Percentiles rank a stretch among this genome's conserved stretches.
These are phyloP conservation scores for Epinephelus moara DNA, from an alignment of 2,113 vertebrate genomes.

Conservation along the genomic window DNA sequence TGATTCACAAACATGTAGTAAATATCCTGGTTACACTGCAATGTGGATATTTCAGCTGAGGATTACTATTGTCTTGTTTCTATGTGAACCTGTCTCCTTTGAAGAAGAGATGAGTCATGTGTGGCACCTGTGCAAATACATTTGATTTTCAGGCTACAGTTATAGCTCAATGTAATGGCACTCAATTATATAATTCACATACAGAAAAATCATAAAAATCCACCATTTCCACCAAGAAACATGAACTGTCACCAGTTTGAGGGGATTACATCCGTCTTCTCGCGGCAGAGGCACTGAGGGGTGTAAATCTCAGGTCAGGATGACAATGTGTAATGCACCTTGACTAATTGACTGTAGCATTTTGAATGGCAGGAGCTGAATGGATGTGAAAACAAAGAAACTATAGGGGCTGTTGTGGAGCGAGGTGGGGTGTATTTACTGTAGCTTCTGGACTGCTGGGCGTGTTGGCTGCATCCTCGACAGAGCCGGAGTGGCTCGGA, in stretches of 20 bases:
- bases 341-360: slow-evolving; percentile 68
- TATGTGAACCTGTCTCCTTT: not conserved
- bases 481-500: slow-evolving; percentile 22
- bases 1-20: not conserved
- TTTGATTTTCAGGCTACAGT: not conserved
- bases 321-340: slow-evolving; percentile 68
- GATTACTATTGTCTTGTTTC: not conserved
- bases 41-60: not conserved
- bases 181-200: slow-evolving; percentile 9
- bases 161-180: slow-evolving; percentile 6
- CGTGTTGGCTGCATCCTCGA: slow-evolving; percentile 33
- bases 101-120: slow-evolving; percentile 3
- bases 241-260: slow-evolving; percentile 44
- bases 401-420: slow-evolving; percentile 20
- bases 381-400: slow-evolving; percentile 51
- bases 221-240: slow-evolving; percentile 39
- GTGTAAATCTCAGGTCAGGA: slow-evolving; percentile 70
- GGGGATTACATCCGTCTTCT: slow-evolving; percentile 56
- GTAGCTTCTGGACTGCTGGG: slow-evolving; percentile 9
- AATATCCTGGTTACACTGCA: not conserved
- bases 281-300: slow-evolving; percentile 26
- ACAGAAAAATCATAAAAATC: slow-evolving; percentile 38
- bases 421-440: slow-evolving; percentile 27
- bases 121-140: not conserved
- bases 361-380: slow-evolving; percentile 54